Evolutionary conservation across 1,140 invertebrate genomes (phyloP), one percentile per base, ranked within the genome.

Genomic region (Plectrocnemia conspersa): DNA sequence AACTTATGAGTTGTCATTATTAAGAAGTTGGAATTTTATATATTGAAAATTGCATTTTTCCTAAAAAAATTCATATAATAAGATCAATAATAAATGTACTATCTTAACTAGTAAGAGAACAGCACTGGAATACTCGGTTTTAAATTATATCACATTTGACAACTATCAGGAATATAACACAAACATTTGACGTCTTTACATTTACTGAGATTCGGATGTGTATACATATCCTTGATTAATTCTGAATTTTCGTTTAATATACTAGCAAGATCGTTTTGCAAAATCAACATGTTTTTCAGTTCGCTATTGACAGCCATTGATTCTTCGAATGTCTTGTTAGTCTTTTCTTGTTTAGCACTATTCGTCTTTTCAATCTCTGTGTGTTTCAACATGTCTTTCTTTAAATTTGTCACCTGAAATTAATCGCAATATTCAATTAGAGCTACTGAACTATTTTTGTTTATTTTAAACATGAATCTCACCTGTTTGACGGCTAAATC

Each of bases 401-500:
- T 45, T 21, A 61, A n/a, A 52, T 61, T 61, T 29, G 50, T 23
- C 1, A 61, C 54, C 59, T 61, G 47, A 23, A 38, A 59, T 44
- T 6, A 44, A 44, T n/a, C 7, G 25, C 25, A n/a, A 42, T 22
- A 42, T 18, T 16, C 27, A n/a, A 29, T 29, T 29, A 29, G 27
- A 7, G n/a, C 7, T 7, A 29, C 27, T 29, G 27, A 29, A 29
- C 7, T n/a, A 9, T 38, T 38, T 38, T 16, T 15, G 6, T 9
- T 38, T 38, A 38, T 9, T 6, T 38, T 9, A 7, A 10, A 38
- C 11, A 33, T 24, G 1, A 16, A 36, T 33, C 40, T 64, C 38
- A 57, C 61, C 56, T 36, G 60, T 58, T 49, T 58, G 23, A 55
- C 56, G 35, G 35, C 41, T 35, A 21, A 40, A 40, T 52, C 59